Conservation (phyloP, 2,797 vertebrate species). For the Cryptoprocta ferox region DNA sequence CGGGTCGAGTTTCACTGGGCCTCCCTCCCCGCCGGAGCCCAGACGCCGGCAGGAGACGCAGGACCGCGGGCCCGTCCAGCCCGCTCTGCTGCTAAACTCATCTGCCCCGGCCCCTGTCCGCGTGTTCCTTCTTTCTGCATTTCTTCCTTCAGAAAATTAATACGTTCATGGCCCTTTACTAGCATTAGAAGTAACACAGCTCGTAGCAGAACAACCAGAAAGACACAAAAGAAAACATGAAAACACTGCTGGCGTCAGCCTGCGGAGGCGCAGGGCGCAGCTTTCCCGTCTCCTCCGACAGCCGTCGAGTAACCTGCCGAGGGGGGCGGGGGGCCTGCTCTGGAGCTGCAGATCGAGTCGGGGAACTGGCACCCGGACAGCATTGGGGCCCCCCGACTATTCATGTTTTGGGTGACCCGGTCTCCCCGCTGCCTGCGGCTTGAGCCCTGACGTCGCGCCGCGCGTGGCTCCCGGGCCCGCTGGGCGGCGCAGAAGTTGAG, state of each 20-base stretch:
- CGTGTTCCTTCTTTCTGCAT: neutral
- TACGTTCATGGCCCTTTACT: neutral
- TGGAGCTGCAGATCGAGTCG: neutral
- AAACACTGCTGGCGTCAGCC: no score
- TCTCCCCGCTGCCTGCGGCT: neutral
- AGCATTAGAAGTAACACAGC: neutral
- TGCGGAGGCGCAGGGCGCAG: fast-evolving
- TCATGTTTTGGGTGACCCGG: no score
- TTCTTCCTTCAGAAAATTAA: neutral
- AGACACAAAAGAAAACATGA: neutral
- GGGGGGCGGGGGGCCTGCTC: neutral
- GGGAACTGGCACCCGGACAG: neutral
- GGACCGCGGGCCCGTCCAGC: slow-evolving; percentile 30
- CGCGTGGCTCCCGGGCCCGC: neutral
- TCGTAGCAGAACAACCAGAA: neutral
- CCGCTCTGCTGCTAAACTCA: slow-evolving; percentile 36
- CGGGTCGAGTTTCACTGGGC: neutral
- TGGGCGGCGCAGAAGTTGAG: fast-evolving
- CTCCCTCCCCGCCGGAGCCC: neutral
- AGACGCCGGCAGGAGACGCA: neutral
- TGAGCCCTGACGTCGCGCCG: no score
- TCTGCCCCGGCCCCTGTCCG: neutral
- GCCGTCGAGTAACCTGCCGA: fast-evolving
- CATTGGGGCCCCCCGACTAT: neutral
- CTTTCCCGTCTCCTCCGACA: neutral